These are phyloP conservation scores for Hippasteria phrygiana DNA, from an alignment of 53 echinoderm and acorn worm genomes.

Conservation along the genomic window DNA sequence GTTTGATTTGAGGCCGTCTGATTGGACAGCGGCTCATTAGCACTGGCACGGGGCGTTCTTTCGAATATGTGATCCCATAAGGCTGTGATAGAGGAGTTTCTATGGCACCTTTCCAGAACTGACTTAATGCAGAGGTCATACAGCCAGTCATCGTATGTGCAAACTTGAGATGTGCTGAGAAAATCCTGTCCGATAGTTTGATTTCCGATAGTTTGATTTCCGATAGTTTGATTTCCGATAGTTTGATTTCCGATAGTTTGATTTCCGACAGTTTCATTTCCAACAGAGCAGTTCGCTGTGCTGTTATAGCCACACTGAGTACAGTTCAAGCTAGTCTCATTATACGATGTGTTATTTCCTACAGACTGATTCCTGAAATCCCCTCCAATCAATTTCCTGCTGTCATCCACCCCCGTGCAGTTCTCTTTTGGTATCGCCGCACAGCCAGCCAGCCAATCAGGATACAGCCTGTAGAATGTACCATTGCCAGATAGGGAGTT, in stretches of 20 bases:
- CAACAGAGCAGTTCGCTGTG: conserved; percentile 21
- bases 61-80: conserved; percentile 25
- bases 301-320: conserved; percentile 24
- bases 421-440: conserved; percentile 62
- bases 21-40: not conserved
- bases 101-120: conserved; percentile 1
- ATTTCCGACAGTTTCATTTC: not conserved
- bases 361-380: not conserved
- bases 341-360: not conserved
- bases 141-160: not conserved
- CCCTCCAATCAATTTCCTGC: conserved; percentile 12
- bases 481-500: conserved; percentile 51
- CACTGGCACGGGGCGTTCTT: not conserved
- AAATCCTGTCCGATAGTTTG: not conserved
- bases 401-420: conserved; percentile 53
- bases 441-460: conserved; percentile 49
- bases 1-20: conserved; percentile 6
- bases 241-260: too few relatives aligned
- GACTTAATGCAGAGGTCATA: conserved; percentile 1
- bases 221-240: not conserved
- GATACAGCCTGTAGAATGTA: conserved; percentile 54
- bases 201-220: not conserved
- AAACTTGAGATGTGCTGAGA: not conserved
- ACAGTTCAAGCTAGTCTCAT: conserved; percentile 18
- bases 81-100: conserved; percentile 3